These are phyloP conservation scores for Maniola hyperantus DNA, from an alignment of 2,888 invertebrate genomes.

Conservation along the genomic window DNA sequence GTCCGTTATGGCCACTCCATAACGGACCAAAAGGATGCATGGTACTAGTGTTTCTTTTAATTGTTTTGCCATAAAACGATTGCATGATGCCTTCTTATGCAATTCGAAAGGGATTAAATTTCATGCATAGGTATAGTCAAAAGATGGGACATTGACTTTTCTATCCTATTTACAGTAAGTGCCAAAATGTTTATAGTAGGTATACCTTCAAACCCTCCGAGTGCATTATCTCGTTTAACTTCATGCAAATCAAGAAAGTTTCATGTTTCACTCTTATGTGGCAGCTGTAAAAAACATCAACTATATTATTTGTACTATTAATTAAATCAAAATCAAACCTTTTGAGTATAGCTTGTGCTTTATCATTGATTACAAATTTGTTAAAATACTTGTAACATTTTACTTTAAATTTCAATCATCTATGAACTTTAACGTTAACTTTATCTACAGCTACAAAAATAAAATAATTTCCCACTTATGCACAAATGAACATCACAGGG, in stretches of 20 bases:
- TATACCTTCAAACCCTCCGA: neutral
- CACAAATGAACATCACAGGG: conserved; percentile 37
- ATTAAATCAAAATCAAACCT: neutral
- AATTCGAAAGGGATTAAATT: no score
- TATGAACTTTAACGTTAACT: neutral
- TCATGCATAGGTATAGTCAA: no score
- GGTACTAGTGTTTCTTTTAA: no score
- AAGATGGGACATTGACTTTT: no score
- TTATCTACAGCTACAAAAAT: conserved; percentile 19
- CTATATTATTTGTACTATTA: neutral
- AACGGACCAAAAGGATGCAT: no score
- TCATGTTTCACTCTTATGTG: neutral
- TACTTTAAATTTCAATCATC: neutral
- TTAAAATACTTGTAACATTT: neutral
- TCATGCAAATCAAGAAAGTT: neutral
- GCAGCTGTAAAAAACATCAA: conserved; percentile 8
- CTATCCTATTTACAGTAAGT: no score
- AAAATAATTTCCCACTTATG: conserved; percentile 26
- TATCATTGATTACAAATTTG: neutral
- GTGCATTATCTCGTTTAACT: neutral
- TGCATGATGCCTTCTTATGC: no score
- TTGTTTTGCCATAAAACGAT: no score
- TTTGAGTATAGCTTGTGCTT: conserved; percentile 6
- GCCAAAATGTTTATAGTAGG: no score
- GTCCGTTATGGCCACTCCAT: no score